A percentile compares a stretch with the other conserved stretches of the same genome.
Evolutionary conservation across 2,797 vertebrate genomes (phyloP).

Genomic region (Characodon lateralis): DNA sequence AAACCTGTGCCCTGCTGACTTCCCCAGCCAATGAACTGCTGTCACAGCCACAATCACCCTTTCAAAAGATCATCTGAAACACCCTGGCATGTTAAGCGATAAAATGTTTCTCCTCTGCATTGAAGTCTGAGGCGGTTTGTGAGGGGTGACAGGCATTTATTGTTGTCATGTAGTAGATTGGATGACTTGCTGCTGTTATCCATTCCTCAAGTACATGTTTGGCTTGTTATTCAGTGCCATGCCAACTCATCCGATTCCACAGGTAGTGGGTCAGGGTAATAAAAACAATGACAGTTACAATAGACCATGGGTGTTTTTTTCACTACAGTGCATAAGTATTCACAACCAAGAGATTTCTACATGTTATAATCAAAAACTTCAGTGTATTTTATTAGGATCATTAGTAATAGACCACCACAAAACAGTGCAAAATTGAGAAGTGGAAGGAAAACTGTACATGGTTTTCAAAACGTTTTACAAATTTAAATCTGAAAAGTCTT

Average conservation of each 20-base stretch:
- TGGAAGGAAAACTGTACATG: neutral
- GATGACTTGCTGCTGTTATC: slow-evolving; percentile 43
- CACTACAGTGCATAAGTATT: too few species aligned
- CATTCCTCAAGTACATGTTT: slow-evolving; percentile 58
- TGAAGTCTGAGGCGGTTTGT: slow-evolving; percentile 50
- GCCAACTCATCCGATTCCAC: slow-evolving; percentile 59
- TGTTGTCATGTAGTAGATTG: slow-evolving; percentile 46
- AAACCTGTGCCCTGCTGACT: slow-evolving; percentile 67
- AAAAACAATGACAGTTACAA: slow-evolving; percentile 25
- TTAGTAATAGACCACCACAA: neutral
- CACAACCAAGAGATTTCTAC: neutral
- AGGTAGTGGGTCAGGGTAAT: slow-evolving; percentile 34
- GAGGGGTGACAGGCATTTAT: slow-evolving; percentile 11
- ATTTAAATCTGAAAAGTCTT: neutral
- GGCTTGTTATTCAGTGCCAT: slow-evolving; percentile 45
- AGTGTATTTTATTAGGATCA: neutral
- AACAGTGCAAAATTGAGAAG: neutral
- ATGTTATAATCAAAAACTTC: neutral
- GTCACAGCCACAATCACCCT: slow-evolving; percentile 56
- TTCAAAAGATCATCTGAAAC: slow-evolving; percentile 59
- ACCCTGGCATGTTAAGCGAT: slow-evolving; percentile 59
- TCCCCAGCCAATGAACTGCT: slow-evolving; percentile 57
- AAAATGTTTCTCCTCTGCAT: slow-evolving; percentile 61
- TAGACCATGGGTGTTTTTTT: slow-evolving; percentile 3
- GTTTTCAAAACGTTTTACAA: neutral